Percentiles rank a stretch among this genome's conserved stretches.
Conservation (phyloP, 2,888 invertebrate species). For the Cheilosia vulpina region DNA sequence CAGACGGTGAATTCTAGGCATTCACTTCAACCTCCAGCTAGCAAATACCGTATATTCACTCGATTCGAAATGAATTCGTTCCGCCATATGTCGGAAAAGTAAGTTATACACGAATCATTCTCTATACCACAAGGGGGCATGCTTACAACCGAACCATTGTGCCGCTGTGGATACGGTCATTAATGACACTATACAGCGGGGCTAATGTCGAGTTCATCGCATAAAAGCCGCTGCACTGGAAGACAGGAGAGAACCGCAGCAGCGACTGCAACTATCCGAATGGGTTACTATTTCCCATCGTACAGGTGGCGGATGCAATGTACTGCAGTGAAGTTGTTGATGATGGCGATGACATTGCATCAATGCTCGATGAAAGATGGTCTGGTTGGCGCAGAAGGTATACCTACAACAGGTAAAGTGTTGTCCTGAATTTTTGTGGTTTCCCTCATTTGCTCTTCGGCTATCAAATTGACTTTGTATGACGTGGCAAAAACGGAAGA, state of each 20-base stretch:
- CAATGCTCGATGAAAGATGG: constrained; percentile 60
- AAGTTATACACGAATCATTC: constrained; percentile 56
- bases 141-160: constrained; percentile 29
- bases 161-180: constrained; percentile 54
- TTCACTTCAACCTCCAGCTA: constrained; percentile 30
- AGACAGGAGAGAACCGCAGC: constrained; percentile 5
- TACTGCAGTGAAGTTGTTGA: constrained; percentile 15
- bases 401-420: not conserved
- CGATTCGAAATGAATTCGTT: constrained; percentile 76
- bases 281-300: constrained; percentile 32
- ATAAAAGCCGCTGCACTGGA: not conserved
- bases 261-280: constrained; percentile 38
- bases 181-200: constrained; percentile 27
- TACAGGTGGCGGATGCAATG: constrained; percentile 60
- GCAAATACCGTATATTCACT: constrained; percentile 37
- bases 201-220: constrained; percentile 34
- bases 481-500: constrained; percentile 64
- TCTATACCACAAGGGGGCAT: constrained; percentile 60
- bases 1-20: constrained; percentile 22
- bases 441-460: constrained; percentile 26
- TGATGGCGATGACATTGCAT: constrained; percentile 66
- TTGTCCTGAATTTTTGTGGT: constrained; percentile 61
- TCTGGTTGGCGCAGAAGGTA: constrained; percentile 42
- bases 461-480: constrained; percentile 64
- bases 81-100: constrained; percentile 73